phyloP scores from a whole-genome alignment of 2,113 vertebrate species.

The Oryzias celebensis region DNA sequence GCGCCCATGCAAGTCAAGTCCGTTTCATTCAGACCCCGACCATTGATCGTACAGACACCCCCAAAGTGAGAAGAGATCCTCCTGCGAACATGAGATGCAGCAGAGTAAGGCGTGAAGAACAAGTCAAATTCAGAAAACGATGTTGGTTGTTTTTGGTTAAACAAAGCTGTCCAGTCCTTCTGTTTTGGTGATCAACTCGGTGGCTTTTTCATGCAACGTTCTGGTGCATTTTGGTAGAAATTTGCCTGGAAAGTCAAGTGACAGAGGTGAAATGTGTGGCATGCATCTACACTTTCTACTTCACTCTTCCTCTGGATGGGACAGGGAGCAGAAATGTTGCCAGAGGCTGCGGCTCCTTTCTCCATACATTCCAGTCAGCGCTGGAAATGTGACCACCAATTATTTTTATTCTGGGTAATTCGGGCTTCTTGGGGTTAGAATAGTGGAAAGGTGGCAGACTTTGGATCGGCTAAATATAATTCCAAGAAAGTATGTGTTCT shows the following conservation, averaged over 20 bases:
- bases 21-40: too few relatives aligned
- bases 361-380: slow-evolving; percentile 56
- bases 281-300: slow-evolving; percentile 37
- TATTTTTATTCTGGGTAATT: slow-evolving; percentile 73
- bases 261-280: slow-evolving; percentile 48
- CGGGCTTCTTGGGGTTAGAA: slow-evolving; percentile 53
- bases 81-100: slow-evolving; percentile 23
- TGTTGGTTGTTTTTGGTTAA: too few relatives aligned
- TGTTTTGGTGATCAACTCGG: slow-evolving; percentile 6
- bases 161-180: slow-evolving; percentile 8
- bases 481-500: slow-evolving; percentile 38
- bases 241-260: slow-evolving; percentile 34
- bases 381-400: slow-evolving; percentile 67
- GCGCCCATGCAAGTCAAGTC: too few relatives aligned
- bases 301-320: slow-evolving; percentile 42
- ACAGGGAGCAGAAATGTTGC: slow-evolving; percentile 19
- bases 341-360: slow-evolving; percentile 53
- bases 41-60: neutral
- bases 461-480: slow-evolving; percentile 58
- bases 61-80: slow-evolving; percentile 30
- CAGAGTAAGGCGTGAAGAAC: neutral
- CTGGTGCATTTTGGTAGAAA: slow-evolving; percentile 26
- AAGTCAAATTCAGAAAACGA: too few relatives aligned
- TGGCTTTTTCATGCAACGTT: slow-evolving; percentile 31
- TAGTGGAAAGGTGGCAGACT: slow-evolving; percentile 41